Percentiles rank a stretch among this genome's conserved stretches.
Evolutionary conservation across 1,140 invertebrate genomes (phyloP).

Genomic region (Eciton burchellii): DNA sequence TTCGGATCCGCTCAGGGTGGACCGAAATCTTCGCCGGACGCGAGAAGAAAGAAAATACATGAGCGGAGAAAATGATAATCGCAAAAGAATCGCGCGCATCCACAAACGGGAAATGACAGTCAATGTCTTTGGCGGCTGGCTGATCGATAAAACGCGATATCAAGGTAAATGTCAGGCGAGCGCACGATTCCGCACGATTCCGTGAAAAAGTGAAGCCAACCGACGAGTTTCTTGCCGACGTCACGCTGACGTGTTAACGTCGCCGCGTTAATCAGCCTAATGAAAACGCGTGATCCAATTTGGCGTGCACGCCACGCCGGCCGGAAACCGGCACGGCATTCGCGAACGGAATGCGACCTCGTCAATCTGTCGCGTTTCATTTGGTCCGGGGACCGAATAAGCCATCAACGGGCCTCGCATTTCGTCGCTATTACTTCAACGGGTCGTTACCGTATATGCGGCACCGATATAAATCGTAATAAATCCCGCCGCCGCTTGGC

Average conservation of each 20-base stretch:
- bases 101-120: too few species aligned
- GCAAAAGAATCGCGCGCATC: too few species aligned
- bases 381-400: slow-evolving; percentile 16
- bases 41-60: neutral
- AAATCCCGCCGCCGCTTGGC: neutral
- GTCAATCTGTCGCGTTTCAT: neutral
- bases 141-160: neutral
- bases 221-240: neutral
- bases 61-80: neutral
- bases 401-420: neutral
- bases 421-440: slow-evolving; percentile 19
- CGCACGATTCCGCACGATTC: too few species aligned
- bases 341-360: neutral
- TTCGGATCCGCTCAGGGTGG: neutral
- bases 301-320: neutral
- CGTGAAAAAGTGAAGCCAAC: neutral
- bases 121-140: too few species aligned
- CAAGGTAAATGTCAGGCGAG: neutral
- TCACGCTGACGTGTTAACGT: slow-evolving; percentile 31
- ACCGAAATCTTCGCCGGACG: neutral
- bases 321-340: slow-evolving; percentile 12
- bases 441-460: neutral
- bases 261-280: slow-evolving; percentile 41
- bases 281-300: slow-evolving; percentile 45
- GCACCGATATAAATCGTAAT: neutral